Evolutionary conservation across 2,797 vertebrate genomes (phyloP).

Genomic region (Galaxias olidus): DNA sequence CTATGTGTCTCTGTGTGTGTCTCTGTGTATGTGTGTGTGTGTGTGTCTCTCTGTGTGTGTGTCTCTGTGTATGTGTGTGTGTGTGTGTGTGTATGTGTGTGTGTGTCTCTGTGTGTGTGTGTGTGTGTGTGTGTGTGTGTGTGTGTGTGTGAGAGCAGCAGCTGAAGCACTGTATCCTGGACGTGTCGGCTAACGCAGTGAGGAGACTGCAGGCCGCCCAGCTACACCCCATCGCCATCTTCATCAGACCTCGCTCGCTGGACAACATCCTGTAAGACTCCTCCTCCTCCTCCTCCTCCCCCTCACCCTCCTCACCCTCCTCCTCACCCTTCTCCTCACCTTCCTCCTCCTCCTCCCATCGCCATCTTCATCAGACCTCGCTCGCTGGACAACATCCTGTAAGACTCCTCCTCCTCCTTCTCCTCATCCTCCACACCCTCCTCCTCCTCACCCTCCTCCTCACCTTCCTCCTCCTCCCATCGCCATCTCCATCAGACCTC

Average conservation of each 20-base stretch:
- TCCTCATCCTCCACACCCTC: background rate
- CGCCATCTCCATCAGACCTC: constrained; percentile 88
- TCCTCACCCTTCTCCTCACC: background rate
- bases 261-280: constrained; percentile 86
- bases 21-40: constrained; percentile 29
- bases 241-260: constrained; percentile 86
- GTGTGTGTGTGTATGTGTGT: background rate
- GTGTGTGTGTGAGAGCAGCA: constrained; percentile 46
- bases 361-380: constrained; percentile 89
- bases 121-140: constrained; percentile 1
- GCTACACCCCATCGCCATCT: constrained; percentile 89
- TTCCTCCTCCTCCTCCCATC: constrained; percentile 62
- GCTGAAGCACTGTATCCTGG: constrained; percentile 91
- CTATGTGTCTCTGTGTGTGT: background rate
- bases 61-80: background rate
- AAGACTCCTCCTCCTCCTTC: constrained; percentile 40
- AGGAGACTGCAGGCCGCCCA: constrained; percentile 88
- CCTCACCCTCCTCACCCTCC: background rate
- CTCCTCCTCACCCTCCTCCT: background rate
- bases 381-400: constrained; percentile 89
- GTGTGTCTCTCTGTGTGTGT: background rate
- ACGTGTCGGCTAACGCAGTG: constrained; percentile 89
- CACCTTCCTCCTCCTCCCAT: constrained; percentile 62
- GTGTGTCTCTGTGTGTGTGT: constrained; percentile 2
- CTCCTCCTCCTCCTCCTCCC: background rate